These are phyloP conservation scores for Scaptomyza caliginosa DNA, from an alignment of 2,888 invertebrate genomes.

Conservation along the genomic window DNA sequence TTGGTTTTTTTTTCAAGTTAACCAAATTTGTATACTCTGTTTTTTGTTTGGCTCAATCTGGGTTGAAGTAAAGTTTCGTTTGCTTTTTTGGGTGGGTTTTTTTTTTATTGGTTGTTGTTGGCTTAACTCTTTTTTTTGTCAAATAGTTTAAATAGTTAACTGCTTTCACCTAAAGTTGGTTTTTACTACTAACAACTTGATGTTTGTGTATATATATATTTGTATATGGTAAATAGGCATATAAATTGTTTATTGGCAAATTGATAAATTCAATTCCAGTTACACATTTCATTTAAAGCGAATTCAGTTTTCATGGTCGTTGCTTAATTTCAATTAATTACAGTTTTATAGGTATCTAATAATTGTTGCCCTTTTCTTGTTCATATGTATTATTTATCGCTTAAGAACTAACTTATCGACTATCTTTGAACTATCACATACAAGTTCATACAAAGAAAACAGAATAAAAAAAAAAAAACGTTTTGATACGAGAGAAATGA, in stretches of 20 bases:
- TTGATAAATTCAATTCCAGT: slow-evolving; percentile 25
- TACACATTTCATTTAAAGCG: slow-evolving; percentile 1
- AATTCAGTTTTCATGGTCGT: slow-evolving; percentile 9
- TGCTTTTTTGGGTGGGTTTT: too few relatives aligned
- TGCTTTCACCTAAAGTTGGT: slow-evolving; percentile 32
- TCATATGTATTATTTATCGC: slow-evolving; percentile 8
- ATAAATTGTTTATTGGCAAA: slow-evolving; percentile 18
- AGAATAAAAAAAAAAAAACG: slow-evolving; percentile 44
- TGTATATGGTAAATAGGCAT: slow-evolving; percentile 15
- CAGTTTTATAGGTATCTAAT: slow-evolving; percentile 12
- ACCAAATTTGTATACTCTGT: slow-evolving; percentile 5
- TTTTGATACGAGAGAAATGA: slow-evolving; percentile 9
- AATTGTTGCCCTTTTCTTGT: slow-evolving; percentile 12
- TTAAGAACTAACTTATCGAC: slow-evolving; percentile 55
- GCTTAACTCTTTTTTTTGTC: too few relatives aligned
- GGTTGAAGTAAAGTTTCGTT: too few relatives aligned
- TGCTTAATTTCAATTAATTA: slow-evolving; percentile 1
- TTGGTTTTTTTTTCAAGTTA: neutral
- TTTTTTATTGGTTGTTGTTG: too few relatives aligned
- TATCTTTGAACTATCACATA: slow-evolving; percentile 82
- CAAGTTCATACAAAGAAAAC: slow-evolving; percentile 69
- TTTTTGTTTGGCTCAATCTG: slow-evolving; percentile 25
- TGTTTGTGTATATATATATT: slow-evolving; percentile 16
- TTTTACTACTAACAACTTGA: too few relatives aligned
- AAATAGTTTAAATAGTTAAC: neutral